These are phyloP conservation scores for Zaprionus bogoriensis DNA, from an alignment of 2,888 invertebrate species.

Conservation along the genomic window DNA sequence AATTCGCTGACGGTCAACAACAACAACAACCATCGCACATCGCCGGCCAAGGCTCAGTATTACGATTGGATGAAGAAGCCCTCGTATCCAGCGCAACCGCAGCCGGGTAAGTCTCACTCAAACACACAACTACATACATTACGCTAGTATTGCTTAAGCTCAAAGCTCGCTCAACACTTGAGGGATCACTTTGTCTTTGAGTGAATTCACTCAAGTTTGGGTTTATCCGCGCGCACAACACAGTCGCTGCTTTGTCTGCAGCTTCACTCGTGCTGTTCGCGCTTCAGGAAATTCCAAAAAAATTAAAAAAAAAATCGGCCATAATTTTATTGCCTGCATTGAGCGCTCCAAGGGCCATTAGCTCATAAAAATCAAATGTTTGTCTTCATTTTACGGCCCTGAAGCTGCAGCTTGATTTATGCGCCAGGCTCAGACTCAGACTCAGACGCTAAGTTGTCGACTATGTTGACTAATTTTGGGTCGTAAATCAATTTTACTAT, in stretches of 20 bases:
- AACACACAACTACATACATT: neutral
- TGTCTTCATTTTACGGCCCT: conserved; percentile 61
- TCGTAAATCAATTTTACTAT: conserved; percentile 74
- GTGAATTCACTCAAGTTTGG: conserved; percentile 32
- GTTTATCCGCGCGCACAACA: conserved; percentile 55
- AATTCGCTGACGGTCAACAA: conserved; percentile 43
- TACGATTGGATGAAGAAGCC: conserved; percentile 97
- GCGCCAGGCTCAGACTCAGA: conserved; percentile 43
- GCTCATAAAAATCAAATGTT: conserved; percentile 77
- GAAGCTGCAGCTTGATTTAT: conserved; percentile 63
- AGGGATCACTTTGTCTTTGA: conserved; percentile 6
- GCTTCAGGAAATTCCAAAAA: conserved; percentile 39
- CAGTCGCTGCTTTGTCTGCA: conserved; percentile 58
- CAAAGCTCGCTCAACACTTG: neutral
- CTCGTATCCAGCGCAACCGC: conserved; percentile 92
- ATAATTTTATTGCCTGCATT: conserved; percentile 62
- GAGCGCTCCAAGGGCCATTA: conserved; percentile 60
- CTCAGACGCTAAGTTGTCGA: conserved; percentile 50
- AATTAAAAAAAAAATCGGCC: too few relatives aligned
- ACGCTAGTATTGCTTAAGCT: neutral
- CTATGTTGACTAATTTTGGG: conserved; percentile 72
- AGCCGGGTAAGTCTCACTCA: conserved; percentile 86
- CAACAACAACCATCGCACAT: conserved; percentile 81
- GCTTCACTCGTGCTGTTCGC: conserved; percentile 71
- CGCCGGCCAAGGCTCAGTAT: conserved; percentile 89